Percentiles rank a stretch among this genome's conserved stretches.
Evolutionary conservation across 2,888 invertebrate species (phyloP).

Genomic region (Drosophila meridiana): DNA sequence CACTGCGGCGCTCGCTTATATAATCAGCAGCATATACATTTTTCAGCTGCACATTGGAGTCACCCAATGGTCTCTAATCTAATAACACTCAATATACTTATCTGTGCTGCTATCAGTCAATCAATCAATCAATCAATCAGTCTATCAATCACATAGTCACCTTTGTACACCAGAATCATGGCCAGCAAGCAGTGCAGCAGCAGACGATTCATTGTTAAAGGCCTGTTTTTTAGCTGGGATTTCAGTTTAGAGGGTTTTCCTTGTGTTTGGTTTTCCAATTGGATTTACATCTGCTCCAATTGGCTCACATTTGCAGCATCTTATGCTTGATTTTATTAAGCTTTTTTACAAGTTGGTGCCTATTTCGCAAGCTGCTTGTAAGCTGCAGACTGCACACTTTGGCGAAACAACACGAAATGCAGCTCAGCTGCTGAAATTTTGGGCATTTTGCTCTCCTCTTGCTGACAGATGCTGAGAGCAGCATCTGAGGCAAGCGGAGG

Average conservation of each 20-base stretch:
- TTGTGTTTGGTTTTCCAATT: constrained; percentile 7
- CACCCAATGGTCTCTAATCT: neutral
- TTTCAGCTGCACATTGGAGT: constrained; percentile 50
- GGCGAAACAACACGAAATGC: constrained; percentile 78
- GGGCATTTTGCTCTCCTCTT: constrained; percentile 50
- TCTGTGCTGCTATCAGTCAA: neutral
- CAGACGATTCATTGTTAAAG: constrained; percentile 75
- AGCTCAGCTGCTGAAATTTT: constrained; percentile 72
- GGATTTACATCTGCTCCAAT: constrained; percentile 10
- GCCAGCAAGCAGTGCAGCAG: constrained; percentile 81
- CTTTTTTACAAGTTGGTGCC: constrained; percentile 7
- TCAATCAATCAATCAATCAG: neutral
- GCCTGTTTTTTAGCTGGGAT: constrained; percentile 28
- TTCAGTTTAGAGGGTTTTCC: constrained; percentile 6
- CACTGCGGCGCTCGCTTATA: constrained; percentile 75
- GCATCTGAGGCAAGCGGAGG: constrained; percentile 33
- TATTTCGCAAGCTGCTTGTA: constrained; percentile 16
- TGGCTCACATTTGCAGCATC: constrained; percentile 49
- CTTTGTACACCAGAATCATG: constrained; percentile 82
- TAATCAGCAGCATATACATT: constrained; percentile 79
- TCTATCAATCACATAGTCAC: constrained; percentile 47
- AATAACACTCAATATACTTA: constrained; percentile 2
- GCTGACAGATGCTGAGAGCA: constrained; percentile 55
- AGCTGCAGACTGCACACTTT: constrained; percentile 70
- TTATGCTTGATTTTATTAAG: constrained; percentile 24